Conservation (phyloP, 2,113 vertebrate genomes). For the Eulemur macaco region DNA sequence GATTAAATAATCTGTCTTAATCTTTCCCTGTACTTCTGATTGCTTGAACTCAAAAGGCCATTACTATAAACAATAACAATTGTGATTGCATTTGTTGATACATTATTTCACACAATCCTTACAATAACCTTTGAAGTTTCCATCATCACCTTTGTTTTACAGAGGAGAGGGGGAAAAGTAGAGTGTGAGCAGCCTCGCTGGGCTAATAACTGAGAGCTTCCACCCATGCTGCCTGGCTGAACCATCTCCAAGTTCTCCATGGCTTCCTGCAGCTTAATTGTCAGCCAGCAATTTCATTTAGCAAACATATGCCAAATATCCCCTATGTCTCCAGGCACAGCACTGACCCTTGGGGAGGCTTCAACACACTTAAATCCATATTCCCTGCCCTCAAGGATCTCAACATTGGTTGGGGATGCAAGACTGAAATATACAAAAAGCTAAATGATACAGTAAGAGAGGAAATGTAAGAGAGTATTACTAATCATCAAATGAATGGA, state of each 20-base stretch:
- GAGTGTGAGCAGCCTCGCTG: background rate
- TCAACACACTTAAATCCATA: background rate
- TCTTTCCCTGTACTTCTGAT: background rate
- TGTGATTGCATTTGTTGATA: constrained; percentile 44
- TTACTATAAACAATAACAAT: constrained; percentile 14
- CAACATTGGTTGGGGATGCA: background rate
- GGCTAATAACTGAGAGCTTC: background rate
- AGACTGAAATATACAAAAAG: constrained; percentile 10
- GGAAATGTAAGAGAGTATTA: background rate
- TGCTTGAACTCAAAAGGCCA: background rate
- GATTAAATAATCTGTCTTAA: background rate
- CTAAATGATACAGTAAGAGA: constrained; percentile 7
- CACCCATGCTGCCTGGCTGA: background rate
- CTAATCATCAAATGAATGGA: constrained; percentile 34
- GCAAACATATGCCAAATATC: background rate
- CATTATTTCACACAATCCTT: background rate
- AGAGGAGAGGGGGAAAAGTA: background rate
- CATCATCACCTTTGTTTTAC: background rate
- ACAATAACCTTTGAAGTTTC: background rate
- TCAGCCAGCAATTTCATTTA: background rate
- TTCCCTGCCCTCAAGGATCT: background rate
- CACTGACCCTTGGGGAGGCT: background rate
- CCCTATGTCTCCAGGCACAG: background rate
- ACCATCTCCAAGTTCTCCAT: background rate
- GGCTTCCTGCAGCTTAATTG: background rate